Conservation (phyloP, 2,888 invertebrate genomes). For the Hydrotaea diabolus region DNA sequence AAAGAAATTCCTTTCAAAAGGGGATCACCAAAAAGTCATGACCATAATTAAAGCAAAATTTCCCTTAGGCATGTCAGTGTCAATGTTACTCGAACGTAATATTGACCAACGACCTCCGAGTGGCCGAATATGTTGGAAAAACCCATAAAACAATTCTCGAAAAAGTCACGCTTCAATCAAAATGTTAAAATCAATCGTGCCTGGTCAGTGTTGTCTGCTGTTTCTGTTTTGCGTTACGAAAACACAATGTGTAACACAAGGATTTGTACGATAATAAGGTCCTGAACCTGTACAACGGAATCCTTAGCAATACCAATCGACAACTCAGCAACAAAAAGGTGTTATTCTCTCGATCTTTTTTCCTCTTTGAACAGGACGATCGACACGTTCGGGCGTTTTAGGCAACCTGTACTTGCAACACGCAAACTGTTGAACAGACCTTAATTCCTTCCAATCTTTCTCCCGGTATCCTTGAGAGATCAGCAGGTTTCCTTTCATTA, state of each 20-base stretch:
- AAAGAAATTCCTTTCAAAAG: background rate
- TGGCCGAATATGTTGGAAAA: background rate
- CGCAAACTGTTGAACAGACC: background rate
- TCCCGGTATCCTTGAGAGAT: no score
- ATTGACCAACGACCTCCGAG: background rate
- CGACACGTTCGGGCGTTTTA: background rate
- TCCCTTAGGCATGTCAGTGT: no score
- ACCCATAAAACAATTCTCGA: background rate
- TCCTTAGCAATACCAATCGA: background rate
- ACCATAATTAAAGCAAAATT: no score
- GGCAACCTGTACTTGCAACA: constrained; percentile 5
- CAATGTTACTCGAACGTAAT: no score
- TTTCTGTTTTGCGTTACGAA: background rate
- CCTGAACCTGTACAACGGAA: constrained; percentile 28
- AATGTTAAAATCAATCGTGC: no score
- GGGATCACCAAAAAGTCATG: no score
- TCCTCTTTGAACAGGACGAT: background rate
- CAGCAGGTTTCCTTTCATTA: no score
- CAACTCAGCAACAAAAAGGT: no score
- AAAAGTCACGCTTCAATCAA: constrained; percentile 24
- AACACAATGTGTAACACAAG: constrained; percentile 16
- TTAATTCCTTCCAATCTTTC: no score
- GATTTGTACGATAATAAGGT: constrained; percentile 37
- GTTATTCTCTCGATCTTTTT: no score
- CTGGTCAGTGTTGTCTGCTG: no score